These are phyloP conservation scores for Ailurus styani DNA, from an alignment of 2,113 vertebrate species.

Conservation along the genomic window DNA sequence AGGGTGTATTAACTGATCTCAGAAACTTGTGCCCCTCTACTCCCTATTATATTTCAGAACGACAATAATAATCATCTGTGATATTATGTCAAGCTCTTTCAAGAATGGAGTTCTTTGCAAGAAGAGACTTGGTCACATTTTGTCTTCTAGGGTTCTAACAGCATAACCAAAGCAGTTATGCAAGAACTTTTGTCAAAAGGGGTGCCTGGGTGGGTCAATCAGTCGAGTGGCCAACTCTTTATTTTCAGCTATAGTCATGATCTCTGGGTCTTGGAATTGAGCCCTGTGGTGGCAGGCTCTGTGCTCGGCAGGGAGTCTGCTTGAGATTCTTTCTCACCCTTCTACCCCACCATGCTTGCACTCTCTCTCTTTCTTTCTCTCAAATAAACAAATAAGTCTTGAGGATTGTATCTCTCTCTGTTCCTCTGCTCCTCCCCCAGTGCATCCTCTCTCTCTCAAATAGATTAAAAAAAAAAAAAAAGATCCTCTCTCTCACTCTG, in stretches of 20 bases:
- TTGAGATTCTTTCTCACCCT: not conserved
- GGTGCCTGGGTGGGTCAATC: not conserved
- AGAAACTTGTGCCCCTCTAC: not conserved
- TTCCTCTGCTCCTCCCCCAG: not conserved
- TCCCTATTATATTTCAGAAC: not conserved
- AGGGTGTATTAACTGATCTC: not conserved
- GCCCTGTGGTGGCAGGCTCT: not conserved
- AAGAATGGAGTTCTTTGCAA: not conserved
- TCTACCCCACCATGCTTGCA: not conserved
- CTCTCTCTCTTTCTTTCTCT: not conserved
- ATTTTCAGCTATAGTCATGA: not conserved
- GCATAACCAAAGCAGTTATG: not conserved
- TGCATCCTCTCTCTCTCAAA: not conserved
- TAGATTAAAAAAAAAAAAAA: not conserved
- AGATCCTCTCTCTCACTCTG: not conserved
- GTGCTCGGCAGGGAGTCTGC: not conserved
- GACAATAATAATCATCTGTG: not conserved
- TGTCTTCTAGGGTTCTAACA: not conserved
- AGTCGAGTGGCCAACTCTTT: not conserved
- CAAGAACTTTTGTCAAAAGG: not conserved
- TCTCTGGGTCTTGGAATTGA: not conserved
- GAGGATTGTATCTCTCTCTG: not conserved
- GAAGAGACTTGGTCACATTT: not conserved
- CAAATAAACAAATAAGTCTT: not conserved
- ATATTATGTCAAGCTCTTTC: not conserved